phyloP scores from a whole-genome alignment of 2,797 vertebrate genomes.

The Galago senegalensis region DNA sequence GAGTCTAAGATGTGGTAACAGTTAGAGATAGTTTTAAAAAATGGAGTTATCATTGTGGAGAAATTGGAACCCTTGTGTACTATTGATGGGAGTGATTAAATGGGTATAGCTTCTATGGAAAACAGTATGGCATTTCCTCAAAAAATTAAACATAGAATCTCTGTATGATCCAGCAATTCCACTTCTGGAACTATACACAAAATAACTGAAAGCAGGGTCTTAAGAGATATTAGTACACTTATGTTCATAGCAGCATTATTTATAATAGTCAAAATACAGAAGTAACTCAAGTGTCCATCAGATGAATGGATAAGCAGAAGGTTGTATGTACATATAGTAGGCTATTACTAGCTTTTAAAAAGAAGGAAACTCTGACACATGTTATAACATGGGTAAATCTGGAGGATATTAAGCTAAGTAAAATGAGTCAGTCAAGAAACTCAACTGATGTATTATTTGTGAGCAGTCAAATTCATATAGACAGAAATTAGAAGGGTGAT shows the following conservation, averaged over 20 bases:
- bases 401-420: background rate
- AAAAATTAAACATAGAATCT: background rate
- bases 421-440: conserved; percentile 1
- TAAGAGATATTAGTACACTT: background rate
- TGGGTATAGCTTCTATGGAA: background rate
- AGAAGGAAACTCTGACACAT: background rate
- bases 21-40: conserved; percentile 19
- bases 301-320: background rate
- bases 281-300: background rate
- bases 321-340: background rate
- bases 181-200: background rate
- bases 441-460: background rate
- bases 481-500: background rate
- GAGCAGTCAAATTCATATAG: conserved; percentile 2
- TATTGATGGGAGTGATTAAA: background rate
- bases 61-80: background rate
- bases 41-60: background rate
- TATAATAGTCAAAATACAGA: background rate
- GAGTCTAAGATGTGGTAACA: background rate
- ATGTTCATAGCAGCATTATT: background rate
- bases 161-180: background rate
- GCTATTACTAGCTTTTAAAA: background rate
- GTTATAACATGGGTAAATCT: background rate
- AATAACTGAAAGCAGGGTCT: background rate
- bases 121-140: background rate